Conservation (phyloP, 2,113 vertebrate species). For the Hydropotes inermis region DNA sequence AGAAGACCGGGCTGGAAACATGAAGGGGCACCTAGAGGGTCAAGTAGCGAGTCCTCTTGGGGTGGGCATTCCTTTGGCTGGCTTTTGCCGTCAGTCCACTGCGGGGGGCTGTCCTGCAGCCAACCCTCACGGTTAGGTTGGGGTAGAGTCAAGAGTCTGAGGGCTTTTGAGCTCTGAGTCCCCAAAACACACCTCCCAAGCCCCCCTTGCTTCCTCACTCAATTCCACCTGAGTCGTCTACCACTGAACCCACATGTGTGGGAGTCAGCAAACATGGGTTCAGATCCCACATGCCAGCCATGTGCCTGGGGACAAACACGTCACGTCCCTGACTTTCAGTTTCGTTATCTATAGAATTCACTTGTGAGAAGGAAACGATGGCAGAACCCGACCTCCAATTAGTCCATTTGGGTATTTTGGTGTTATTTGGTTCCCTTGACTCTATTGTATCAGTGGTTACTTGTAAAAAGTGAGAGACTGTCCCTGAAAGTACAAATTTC, state of each 20-base stretch:
- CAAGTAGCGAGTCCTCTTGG: background rate
- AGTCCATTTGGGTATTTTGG: background rate
- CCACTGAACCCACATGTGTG: rapidly evolving
- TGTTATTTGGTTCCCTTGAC: background rate
- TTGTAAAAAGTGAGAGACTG: background rate
- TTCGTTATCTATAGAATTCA: background rate
- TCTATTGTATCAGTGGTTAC: background rate
- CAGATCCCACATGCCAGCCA: background rate
- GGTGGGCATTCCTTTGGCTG: background rate
- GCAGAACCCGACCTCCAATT: background rate
- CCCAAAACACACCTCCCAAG: background rate
- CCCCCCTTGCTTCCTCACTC: background rate
- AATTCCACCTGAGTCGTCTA: background rate
- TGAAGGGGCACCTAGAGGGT: background rate
- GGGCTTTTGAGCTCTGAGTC: background rate
- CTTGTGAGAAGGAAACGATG: background rate
- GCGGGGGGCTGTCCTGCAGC: background rate
- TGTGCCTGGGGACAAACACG: background rate
- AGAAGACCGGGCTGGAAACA: background rate
- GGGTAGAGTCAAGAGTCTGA: background rate
- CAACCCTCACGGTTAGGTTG: background rate
- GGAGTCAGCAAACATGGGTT: background rate
- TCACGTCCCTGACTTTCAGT: background rate
- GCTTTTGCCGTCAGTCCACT: background rate
- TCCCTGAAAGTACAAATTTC: background rate